Base-by-base conservation (phyloP, 1,140 invertebrate genomes). In the Hirudo medicinalis region DNA sequence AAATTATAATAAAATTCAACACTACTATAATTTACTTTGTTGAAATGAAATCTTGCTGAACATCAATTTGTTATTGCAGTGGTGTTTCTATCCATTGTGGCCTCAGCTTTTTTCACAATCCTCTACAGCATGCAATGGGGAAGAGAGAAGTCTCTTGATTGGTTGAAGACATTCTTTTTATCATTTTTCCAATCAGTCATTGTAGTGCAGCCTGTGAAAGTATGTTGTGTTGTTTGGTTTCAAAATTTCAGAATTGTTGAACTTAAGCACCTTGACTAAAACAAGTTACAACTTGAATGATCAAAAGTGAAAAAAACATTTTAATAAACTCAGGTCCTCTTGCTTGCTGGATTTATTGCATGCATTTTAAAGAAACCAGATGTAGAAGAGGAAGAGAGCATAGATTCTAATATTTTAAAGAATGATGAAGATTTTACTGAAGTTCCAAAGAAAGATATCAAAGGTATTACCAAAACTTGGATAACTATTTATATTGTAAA, bases 291-390 rank as follows among this genome's bases (percentile, higher is more conserved):
- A 25, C 2, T 3, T 63, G 0, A 25, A 63, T 32, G 19, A 63
- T 0, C 17, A n/a, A 63, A 63, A 63, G 9, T 63, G 22, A 63
- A 63, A 25, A 11, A 63, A 25, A 11, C 57, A 63, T 63, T n/a
- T 1, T n/a, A 49, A 49, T 49, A 49, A 49, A 49, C n/a, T 17
- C 70, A 80, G 79, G 83, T 85, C 2, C 80, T 85, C 67, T 74
- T 84, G 36, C 78, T 84, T 15, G 83, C 84, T 4, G 81, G 84
- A 54, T 78, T 86, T 29, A 79, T 86, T n/a, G 82, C 84, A 11
- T 82, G 80, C 72, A 77, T 85, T 25, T 77, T 84, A 76, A 85
- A 78, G 79, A 86, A 80, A 75, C 82, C 78, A 2, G 84, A 85
- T 55, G 75, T 84, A 20, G 84, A 85, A 57, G 84, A 86, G 71